Evolutionary conservation across 2,113 vertebrate genomes (phyloP).

Genomic region (Opisthocomus hoazin): DNA sequence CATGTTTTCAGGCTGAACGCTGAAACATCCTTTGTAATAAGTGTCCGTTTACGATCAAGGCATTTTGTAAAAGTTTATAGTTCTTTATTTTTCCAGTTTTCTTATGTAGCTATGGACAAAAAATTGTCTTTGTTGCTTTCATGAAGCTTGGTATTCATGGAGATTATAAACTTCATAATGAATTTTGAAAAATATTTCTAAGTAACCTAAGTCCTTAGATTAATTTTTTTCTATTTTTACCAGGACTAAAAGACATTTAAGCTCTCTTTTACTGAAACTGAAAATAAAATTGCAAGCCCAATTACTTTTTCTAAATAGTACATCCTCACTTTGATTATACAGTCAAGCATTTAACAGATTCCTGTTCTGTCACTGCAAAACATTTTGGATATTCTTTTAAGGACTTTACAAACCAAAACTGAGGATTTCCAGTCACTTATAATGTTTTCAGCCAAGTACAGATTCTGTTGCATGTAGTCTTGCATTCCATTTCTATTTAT

Average conservation of each 20-base stretch:
- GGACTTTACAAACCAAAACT: not conserved
- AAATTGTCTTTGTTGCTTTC: not conserved
- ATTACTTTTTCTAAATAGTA: not conserved
- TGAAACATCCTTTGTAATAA: not conserved
- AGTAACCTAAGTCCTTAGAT: not conserved
- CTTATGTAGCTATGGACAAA: not conserved
- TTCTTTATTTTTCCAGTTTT: not conserved
- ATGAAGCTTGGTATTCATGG: not conserved
- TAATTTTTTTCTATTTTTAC: not conserved
- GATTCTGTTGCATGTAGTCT: not conserved
- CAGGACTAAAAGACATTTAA: not conserved
- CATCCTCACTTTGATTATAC: not conserved
- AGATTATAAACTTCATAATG: not conserved
- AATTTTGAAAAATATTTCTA: not conserved
- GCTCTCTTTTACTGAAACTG: not conserved
- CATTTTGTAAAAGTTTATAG: not conserved
- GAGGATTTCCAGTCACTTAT: not conserved
- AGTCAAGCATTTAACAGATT: not conserved
- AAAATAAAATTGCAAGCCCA: not conserved
- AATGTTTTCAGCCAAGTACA: not conserved
- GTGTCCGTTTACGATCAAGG: fast-evolving
- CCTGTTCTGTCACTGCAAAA: not conserved
- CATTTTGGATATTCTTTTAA: not conserved
- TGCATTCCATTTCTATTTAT: not conserved
- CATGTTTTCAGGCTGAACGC: not conserved